These are phyloP conservation scores for Sebastes cheni DNA, from an alignment of 2,797 vertebrate genomes.

Conservation along the genomic window DNA sequence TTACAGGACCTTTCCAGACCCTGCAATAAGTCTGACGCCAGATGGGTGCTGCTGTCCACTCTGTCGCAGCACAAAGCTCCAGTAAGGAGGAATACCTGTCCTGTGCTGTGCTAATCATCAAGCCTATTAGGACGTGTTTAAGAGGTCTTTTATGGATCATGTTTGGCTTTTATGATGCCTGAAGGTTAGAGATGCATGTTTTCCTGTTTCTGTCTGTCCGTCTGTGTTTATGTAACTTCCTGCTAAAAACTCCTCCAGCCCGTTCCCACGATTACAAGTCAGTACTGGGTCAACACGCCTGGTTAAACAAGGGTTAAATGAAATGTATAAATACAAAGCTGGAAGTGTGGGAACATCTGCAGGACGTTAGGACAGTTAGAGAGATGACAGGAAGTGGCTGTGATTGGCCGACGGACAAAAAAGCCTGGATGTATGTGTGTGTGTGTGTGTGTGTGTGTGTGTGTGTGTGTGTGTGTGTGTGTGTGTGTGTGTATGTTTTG, in stretches of 20 bases:
- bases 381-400: slow-evolving; percentile 54
- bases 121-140: slow-evolving; percentile 25
- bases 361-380: slow-evolving; percentile 36
- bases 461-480: slow-evolving; percentile 13
- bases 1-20: slow-evolving; percentile 37
- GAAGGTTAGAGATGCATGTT: slow-evolving; percentile 19
- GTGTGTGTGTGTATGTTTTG: slow-evolving; percentile 33
- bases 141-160: slow-evolving; percentile 29
- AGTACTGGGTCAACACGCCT: not conserved
- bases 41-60: slow-evolving; percentile 28
- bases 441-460: slow-evolving; percentile 29
- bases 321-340: slow-evolving; percentile 22
- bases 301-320: slow-evolving; percentile 12
- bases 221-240: slow-evolving; percentile 30
- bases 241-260: slow-evolving; percentile 13
- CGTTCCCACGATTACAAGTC: not conserved
- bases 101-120: not conserved
- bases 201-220: slow-evolving; percentile 13
- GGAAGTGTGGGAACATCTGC: slow-evolving; percentile 58
- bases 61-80: slow-evolving; percentile 10
- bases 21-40: slow-evolving; percentile 41
- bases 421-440: slow-evolving; percentile 7
- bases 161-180: slow-evolving; percentile 44
- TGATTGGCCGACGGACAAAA: slow-evolving; percentile 38
- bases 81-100: not conserved